Evolutionary conservation across 92 coral and sea anemone species (phyloP), one percentile per base, ranked within the genome.

Genomic region (Montipora capitata): DNA sequence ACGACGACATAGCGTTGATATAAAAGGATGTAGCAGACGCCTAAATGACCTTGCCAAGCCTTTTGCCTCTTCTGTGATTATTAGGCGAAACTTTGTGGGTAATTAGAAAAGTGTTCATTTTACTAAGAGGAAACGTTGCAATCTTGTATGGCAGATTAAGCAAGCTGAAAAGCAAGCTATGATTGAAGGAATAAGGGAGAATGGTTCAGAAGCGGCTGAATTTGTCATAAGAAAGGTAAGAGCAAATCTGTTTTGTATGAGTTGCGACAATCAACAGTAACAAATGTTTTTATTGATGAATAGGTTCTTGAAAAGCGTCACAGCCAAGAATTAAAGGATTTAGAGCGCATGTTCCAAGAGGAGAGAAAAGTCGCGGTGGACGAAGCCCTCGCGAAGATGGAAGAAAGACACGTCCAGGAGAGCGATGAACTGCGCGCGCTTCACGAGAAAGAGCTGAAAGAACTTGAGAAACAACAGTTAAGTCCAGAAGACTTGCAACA

Each of bases 131-230:
- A 41, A 11, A 63, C 5, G 4, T n/a, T 2, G 3, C 15, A 16
- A 39, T 59, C 82, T 20, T 49, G 9, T n/a, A 72, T 73, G 3
- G 39, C 85, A 98, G 99, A 94, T 98, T 2, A 98, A 98, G 79
- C 94, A 91, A 68, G 99, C 99, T 13, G 99, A 98, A 58, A 98
- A 98, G 85, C 97, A 98, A 64, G 98, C 97, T 4, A 98, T 98
- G 96, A 96, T 98, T 66, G 95, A 98, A 87, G 99, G 98, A 8
- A 98, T 98, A 64, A 88, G 98, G 72, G 98, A 98, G 43, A 98
- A 98, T 83, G 99, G 99, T 61, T 90, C 95, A 1, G 99, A 94
- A 57, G 94, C 99, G 10, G 98, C 98, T 18, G 99, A 98, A 70
- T 93, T 98, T 79, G 99, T 98, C 13, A 98, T 98, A 65, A 94